Evolutionary conservation across 92 coral and sea anemone species (phyloP), one percentile per base, ranked within the genome.

Genomic region (Metridium senile): DNA sequence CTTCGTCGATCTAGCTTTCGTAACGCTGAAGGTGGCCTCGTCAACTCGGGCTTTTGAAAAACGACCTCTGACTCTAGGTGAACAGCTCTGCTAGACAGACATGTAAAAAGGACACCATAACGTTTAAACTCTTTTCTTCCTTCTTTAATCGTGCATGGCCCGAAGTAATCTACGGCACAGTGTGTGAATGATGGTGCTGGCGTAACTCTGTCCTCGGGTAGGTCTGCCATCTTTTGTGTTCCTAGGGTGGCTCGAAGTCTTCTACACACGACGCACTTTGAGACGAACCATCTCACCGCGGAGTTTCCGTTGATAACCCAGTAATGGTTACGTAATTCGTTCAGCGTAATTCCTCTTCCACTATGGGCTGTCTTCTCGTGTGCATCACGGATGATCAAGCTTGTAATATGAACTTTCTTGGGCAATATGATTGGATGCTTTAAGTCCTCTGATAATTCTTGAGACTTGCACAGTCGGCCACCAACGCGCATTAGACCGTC

Each of bases 181-280:
- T 21, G 26, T 25, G 6, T 62, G 33, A 62, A 62, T 62, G 68
- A 32, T 32, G 68, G 68, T 27, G 68, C 29, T 62, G 68, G 30
- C 17, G 68, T 62, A 27, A 62, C 32, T 62, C 68, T 22, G 68
- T 62, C 68, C 26, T 62, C 32, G 21, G 68, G 68, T 62, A 62
- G 33, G 2, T 62, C 49, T 21, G 68, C 27, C 16, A 62, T 0
- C 2, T 62, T 62, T 18, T 62, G 68, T 1, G 17, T 33, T 62
- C 68, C 68, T 25, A 1, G 29, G 26, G 29, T 22, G 21, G 32
- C 68, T n/a, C 68, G 68, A 25, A 62, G 33, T 62, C 68, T 22
- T 27, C 33, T 62, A 33, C 68, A 62, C 20, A 32, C 26, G 21
- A 62, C 68, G 29, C 68, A 62, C 20, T 62, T 22, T 0, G 33